Percentiles rank a stretch among this genome's conserved stretches.
phyloP scores from a whole-genome alignment of 2,888 invertebrate species.

The Spodoptera picta region DNA sequence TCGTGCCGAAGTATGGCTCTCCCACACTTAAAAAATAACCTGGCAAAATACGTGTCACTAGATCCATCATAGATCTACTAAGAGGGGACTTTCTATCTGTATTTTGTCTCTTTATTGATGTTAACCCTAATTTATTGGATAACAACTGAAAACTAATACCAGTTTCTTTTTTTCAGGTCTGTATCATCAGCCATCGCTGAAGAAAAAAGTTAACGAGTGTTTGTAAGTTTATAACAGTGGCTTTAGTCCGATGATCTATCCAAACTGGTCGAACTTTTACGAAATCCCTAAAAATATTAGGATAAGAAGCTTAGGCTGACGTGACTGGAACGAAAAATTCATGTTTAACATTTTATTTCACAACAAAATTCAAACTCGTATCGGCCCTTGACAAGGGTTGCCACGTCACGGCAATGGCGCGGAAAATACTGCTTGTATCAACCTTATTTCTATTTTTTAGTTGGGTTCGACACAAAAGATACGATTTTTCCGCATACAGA shows the following conservation, averaged over 20 bases:
- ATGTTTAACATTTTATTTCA: conserved; percentile 39
- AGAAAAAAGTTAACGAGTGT: not conserved
- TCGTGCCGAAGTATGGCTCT: no score
- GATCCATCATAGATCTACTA: no score
- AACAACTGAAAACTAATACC: conserved; percentile 6
- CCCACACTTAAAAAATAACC: no score
- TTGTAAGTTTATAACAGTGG: not conserved
- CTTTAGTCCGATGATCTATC: not conserved
- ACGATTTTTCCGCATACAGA: not conserved
- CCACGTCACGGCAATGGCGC: conserved; percentile 10
- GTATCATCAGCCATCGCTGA: conserved; percentile 6
- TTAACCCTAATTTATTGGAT: conserved; percentile 2
- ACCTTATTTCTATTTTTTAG: conserved; percentile 7
- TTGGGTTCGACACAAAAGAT: not conserved
- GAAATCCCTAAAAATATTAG: conserved; percentile 33
- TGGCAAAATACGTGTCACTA: no score
- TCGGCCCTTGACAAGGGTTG: conserved; percentile 35
- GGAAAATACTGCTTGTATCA: conserved; percentile 19
- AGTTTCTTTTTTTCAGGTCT: conserved; percentile 30
- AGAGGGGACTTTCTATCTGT: no score
- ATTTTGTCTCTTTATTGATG: not conserved
- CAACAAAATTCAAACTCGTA: conserved; percentile 38
- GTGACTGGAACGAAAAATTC: conserved; percentile 47
- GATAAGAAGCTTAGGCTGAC: conserved; percentile 39
- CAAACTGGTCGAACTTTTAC: conserved; percentile 14